A percentile compares a stretch with the other conserved stretches of the same genome.
These are phyloP conservation scores for Temnothorax unifasciatus DNA, from an alignment of 2,888 invertebrate species.

Conservation along the genomic window DNA sequence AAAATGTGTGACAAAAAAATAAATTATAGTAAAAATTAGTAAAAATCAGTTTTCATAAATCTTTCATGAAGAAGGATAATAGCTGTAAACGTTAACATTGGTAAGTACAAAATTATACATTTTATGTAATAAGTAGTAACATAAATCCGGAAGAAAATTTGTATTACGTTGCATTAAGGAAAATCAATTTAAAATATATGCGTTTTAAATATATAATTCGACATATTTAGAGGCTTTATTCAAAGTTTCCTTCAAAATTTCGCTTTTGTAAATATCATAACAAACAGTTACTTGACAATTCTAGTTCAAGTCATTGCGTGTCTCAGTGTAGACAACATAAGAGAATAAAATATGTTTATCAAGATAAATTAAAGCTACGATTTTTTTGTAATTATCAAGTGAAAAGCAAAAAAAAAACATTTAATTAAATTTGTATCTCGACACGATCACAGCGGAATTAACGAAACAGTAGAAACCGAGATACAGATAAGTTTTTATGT, in stretches of 20 bases:
- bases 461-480: background rate
- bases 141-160: background rate
- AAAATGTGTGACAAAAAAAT: background rate
- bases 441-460: slow-evolving; percentile 12
- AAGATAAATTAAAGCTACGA: background rate
- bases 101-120: slow-evolving; percentile 38
- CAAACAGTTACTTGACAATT: slow-evolving; percentile 1
- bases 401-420: background rate
- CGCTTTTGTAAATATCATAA: background rate
- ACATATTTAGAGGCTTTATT: background rate
- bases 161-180: background rate
- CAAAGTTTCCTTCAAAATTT: background rate
- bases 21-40: background rate
- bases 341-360: background rate
- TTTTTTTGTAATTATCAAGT: too few relatives aligned
- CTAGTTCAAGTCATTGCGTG: background rate
- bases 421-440: slow-evolving; percentile 31
- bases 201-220: background rate
- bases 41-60: background rate
- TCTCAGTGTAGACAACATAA: background rate
- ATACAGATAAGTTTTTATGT: slow-evolving; percentile 37
- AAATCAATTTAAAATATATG: background rate
- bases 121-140: background rate
- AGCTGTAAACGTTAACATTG: background rate
- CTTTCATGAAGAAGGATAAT: background rate